Evolutionary conservation across 2,113 vertebrate genomes (phyloP), one percentile per base, ranked within the genome.

Genomic region (Osmerus eperlanus): DNA sequence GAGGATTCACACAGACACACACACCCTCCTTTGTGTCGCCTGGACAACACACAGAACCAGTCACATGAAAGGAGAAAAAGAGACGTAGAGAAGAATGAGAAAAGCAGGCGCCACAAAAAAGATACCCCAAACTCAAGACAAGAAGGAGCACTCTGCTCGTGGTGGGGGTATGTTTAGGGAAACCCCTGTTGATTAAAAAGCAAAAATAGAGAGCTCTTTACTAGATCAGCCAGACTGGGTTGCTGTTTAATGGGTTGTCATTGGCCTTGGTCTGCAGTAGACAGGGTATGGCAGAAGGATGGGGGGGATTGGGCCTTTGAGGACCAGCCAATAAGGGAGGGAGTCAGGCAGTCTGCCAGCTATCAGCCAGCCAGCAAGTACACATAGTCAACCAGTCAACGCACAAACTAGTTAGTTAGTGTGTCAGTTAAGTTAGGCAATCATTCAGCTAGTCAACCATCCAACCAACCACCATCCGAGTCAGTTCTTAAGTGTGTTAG

Each of bases 21-120:
- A 54, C 64, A 32, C 72, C 25, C 23, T 72, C 74, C 70, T 79
- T 84, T 86, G 84, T 86, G 78, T 79, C 78, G 72, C 65, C 70
- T 76, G 76, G 74, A 82, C 78, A 78, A 77, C 84, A 83, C 77
- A 79, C 71, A 75, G 70, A 76, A 76, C 78, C 72, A 78, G 72
- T 72, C 80, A 76, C 58, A 74, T 76, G 77, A 86, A 84, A 81
- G 76, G 70, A 13, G 52, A 59, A 32, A 4, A 51, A 4, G 5
- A 71, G 53, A 52, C 41, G 25, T 25, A 19, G 53, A 29, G 28
- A 71, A 55, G 65, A 78, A 77, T 47, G 41, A 11, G 41, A 47
- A 56, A 77, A 68, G 6, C 54, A 15, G 54, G 3, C 29, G 62
- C 68, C 72, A 75, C 70, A 32, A 21, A 61, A 67, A 67, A 41